These are phyloP conservation scores for Tympanuchus pallidicinctus DNA, from an alignment of 2,113 vertebrate species.

Conservation along the genomic window DNA sequence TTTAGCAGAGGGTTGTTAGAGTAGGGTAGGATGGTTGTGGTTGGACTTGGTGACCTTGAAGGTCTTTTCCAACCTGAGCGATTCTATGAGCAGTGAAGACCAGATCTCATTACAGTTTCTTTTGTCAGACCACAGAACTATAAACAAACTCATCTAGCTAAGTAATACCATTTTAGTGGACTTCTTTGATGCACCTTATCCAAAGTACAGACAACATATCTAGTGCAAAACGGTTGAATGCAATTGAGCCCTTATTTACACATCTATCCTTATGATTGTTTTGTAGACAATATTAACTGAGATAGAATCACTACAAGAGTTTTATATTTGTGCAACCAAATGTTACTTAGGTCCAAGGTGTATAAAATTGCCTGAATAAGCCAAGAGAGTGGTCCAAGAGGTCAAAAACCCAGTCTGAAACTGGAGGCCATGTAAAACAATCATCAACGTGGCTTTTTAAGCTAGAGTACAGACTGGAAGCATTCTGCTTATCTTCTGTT, in stretches of 20 bases:
- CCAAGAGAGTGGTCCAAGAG: not conserved
- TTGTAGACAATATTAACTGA: not conserved
- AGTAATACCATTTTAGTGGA: not conserved
- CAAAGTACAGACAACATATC: not conserved
- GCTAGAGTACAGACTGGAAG: not conserved
- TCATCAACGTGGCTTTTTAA: not conserved
- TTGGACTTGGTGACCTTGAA: too few relatives aligned
- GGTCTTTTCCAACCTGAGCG: too few relatives aligned
- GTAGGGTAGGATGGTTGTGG: too few relatives aligned
- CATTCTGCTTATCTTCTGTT: conserved; percentile 17
- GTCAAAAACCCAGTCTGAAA: conserved; percentile 12
- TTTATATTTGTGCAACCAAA: not conserved
- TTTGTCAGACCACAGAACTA: not conserved
- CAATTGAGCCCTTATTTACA: not conserved
- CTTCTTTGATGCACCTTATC: not conserved
- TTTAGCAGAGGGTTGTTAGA: too few relatives aligned
- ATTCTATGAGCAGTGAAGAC: not conserved
- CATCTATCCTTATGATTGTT: not conserved
- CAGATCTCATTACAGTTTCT: not conserved
- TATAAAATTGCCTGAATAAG: not conserved
- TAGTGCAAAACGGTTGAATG: not conserved
- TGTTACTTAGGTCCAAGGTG: not conserved
- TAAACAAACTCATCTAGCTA: not conserved
- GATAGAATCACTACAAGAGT: not conserved
- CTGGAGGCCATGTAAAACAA: not conserved